Evolutionary conservation across 2,888 invertebrate genomes (phyloP), one percentile per base, ranked within the genome.

Genomic region (Bellardia pandia): DNA sequence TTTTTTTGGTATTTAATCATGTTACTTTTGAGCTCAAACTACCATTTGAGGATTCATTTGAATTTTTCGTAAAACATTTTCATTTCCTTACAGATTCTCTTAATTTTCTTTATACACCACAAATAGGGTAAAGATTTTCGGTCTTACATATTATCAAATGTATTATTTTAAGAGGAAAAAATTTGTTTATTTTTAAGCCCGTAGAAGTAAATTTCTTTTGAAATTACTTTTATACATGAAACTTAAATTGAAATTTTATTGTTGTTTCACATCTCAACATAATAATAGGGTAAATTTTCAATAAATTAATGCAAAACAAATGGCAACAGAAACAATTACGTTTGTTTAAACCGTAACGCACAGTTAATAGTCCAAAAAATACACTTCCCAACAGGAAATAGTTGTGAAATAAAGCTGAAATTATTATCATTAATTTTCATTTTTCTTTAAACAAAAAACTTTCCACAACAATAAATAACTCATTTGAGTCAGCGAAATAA

Each of bases 201-300:
- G 13, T 33, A 48, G 45, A 13, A 53, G 51, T 72, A 64, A 72
- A 53, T 64, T 79, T 23, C 37, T 51, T 72, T 76, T 40, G 7
- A 53, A 66, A 76, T 66, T 66, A 76, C 53, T 66, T 76, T 76
- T 79, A n/a, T 64, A 45, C 37, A 69, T 48, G 11, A 2, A 78
- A 69, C 33, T 71, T 71, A 62, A 71, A 62, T 40, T 71, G 71
- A 62, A 74, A 33, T 75, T 48, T 75, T 60, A 48, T 75, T 75
- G 62, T n/a, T 48, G 14, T 45, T 51, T 51, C 51, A 8, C 62
- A n/a, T 60, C 40, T 37, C 7, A 14, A 58, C 45, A 16, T 14
- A 72, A 72, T 23, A 42, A 13, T 42, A 23, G 45, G 14, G 42
- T 2, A 2, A 42, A 30, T 45, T 58, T 6, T 3, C 42, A 45